These are phyloP conservation scores for Epirrita christyi DNA, from an alignment of 2,888 invertebrate species.

Conservation along the genomic window DNA sequence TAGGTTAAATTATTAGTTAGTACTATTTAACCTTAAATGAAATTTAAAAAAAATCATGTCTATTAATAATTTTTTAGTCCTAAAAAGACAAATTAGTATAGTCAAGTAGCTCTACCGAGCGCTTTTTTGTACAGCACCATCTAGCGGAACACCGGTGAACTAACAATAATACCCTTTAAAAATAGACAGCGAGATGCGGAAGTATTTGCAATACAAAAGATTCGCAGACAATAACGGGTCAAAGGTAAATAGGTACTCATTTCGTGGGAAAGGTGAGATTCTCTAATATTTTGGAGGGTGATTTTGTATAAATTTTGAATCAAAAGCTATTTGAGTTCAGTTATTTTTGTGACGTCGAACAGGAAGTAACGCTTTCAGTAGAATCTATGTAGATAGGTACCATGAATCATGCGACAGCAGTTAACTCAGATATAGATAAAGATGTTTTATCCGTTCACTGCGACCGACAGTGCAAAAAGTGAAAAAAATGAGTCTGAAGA, in stretches of 20 bases:
- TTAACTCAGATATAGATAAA: too few relatives aligned
- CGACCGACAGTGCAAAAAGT: too few relatives aligned
- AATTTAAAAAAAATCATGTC: too few relatives aligned
- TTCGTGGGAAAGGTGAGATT: conserved; percentile 62
- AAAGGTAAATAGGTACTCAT: conserved; percentile 56
- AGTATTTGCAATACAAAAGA: conserved; percentile 71
- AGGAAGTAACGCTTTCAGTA: conserved; percentile 64
- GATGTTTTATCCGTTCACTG: too few relatives aligned
- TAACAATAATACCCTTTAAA: conserved; percentile 50
- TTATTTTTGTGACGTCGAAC: conserved; percentile 63
- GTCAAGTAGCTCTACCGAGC: too few relatives aligned
- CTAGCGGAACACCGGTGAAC: conserved; percentile 53
- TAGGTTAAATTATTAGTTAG: neutral
- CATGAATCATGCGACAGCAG: neutral
- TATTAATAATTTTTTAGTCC: too few relatives aligned
- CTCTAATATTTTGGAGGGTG: conserved; percentile 61
- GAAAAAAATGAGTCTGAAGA: too few relatives aligned
- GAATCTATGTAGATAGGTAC: conserved; percentile 1
- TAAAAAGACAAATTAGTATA: too few relatives aligned
- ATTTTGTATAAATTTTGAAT: conserved; percentile 69
- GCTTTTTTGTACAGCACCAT: conserved; percentile 55
- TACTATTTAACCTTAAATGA: too few relatives aligned
- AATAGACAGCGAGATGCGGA: conserved; percentile 62
- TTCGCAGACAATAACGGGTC: conserved; percentile 72
- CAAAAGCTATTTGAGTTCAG: conserved; percentile 62